Base-by-base conservation (phyloP, 2,113 vertebrate genomes). In the Ptilonorhynchus violaceus region DNA sequence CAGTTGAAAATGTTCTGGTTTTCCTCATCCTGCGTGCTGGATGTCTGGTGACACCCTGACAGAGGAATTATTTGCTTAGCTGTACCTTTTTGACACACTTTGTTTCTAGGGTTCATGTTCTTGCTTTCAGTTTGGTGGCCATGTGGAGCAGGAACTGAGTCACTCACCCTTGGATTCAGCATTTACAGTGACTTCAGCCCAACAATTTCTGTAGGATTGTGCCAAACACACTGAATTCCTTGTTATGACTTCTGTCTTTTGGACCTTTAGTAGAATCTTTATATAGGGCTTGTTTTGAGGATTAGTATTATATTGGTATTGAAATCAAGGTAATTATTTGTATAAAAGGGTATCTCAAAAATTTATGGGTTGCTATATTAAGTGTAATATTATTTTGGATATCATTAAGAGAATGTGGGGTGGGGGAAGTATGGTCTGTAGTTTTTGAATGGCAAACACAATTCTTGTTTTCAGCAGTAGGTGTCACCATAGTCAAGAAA, bases 381-480 rank as follows among this genome's bases (percentile, higher is more conserved):
- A 62, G 7, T 50, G 15, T 66, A 35, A 14, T 19, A 24, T 10
- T 41, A 53, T 37, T 85, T 66, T 52, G 58, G 62, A 11, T 67
- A 14, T 25, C 18, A 20, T 44, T 56, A 33, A 39, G 37, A 46
- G 66, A 69, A 86, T 11, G 16, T 59, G 68, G 81, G 24, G 7
- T 15, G 22, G 18, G 25, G 42, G 35, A 47, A 76, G 56, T 42
- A 8, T 19, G 44, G 14, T 23, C 2, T 25, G 31, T 27, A 7
- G 7, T 25, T 88, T 56, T 68, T 59, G 30, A 91, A 22, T 1
- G 5, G 24, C 62, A 79, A 39, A 50, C 23, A 12, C 50, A 80
- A 17, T 91, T 92, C 78, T 62, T 2, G 1, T 82, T 95, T 82
- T 58, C 47, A 88, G 68, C 97, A 93, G 67, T 52, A 96, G 95